A percentile compares a stretch with the other conserved stretches of the same genome.
Conservation (phyloP, 1,140 invertebrate species). For the Schlechtendalia chinensis region DNA sequence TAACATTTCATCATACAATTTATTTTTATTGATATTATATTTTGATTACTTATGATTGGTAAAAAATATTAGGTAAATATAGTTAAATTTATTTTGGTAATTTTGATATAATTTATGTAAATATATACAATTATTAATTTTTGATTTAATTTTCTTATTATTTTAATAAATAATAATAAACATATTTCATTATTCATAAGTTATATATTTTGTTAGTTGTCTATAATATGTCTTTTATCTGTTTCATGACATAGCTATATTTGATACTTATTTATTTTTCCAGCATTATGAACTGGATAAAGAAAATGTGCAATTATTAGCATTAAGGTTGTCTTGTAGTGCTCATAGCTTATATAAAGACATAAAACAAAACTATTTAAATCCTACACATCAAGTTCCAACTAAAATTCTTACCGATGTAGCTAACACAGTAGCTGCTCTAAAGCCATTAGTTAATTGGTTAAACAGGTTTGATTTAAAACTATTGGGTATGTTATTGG, state of each 20-base stretch:
- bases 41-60: too few species aligned
- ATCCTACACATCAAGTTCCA: conserved; percentile 65
- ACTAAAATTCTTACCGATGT: conserved; percentile 80
- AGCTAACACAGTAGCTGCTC: conserved; percentile 73
- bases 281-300: conserved; percentile 86
- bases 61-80: too few species aligned
- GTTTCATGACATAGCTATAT: too few species aligned
- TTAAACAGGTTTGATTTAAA: conserved; percentile 66
- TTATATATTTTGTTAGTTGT: too few species aligned
- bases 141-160: too few species aligned
- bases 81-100: too few species aligned
- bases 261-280: conserved; percentile 53
- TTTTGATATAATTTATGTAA: too few species aligned
- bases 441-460: conserved; percentile 87
- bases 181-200: too few species aligned
- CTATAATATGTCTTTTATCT: too few species aligned
- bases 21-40: too few species aligned
- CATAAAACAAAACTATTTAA: conserved; percentile 58
- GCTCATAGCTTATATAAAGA: conserved; percentile 77
- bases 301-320: conserved; percentile 86
- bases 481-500: not conserved
- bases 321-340: conserved; percentile 78
- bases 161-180: too few species aligned
- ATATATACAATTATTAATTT: too few species aligned
- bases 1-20: not conserved